phyloP scores from a whole-genome alignment of 2,113 vertebrate species.

The Fulmarus glacialis region DNA sequence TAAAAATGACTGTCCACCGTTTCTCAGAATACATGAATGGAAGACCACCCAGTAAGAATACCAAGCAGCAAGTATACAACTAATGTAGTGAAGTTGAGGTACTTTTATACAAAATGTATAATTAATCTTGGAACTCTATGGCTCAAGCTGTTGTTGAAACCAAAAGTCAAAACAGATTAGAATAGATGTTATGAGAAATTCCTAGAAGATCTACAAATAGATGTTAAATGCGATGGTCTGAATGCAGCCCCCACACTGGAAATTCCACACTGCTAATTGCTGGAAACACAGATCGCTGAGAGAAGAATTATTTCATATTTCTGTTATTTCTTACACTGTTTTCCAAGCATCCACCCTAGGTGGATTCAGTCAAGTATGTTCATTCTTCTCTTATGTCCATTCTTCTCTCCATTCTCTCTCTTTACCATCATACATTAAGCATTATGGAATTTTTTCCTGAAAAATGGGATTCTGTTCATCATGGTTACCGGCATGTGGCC shows the following conservation, averaged over 20 bases:
- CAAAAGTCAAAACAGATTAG: background rate
- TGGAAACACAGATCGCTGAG: background rate
- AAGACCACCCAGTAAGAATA: background rate
- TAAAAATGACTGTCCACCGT: fast-evolving
- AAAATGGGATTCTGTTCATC: background rate
- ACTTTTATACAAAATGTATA: background rate
- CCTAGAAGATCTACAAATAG: background rate
- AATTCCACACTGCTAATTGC: background rate
- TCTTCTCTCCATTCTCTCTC: background rate
- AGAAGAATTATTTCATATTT: background rate
- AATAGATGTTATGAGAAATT: background rate
- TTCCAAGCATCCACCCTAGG: background rate
- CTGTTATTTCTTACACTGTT: background rate
- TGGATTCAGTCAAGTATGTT: background rate
- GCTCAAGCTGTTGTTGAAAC: background rate
- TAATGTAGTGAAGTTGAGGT: background rate
- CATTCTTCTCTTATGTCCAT: no score
- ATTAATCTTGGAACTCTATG: background rate
- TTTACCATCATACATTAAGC: background rate
- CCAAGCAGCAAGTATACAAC: background rate
- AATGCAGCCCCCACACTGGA: background rate
- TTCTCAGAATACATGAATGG: background rate
- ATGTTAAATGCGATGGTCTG: background rate
- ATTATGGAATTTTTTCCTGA: background rate
- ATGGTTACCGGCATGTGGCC: background rate